These are phyloP conservation scores for Cyprinella venusta DNA, from an alignment of 2,797 vertebrate genomes.

Conservation along the genomic window DNA sequence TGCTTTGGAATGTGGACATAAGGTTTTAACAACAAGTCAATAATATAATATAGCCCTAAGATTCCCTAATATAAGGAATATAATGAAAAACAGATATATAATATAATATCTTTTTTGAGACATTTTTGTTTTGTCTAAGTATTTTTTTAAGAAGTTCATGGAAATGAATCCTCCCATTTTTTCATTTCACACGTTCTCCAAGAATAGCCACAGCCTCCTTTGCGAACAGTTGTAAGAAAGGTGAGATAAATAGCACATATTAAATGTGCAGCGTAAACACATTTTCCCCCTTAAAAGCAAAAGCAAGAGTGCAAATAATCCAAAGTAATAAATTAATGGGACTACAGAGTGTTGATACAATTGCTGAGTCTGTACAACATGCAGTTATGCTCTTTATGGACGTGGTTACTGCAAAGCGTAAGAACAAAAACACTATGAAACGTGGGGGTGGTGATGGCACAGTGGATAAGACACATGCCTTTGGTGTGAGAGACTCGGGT, in stretches of 20 bases:
- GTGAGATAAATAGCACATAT: conserved; percentile 25
- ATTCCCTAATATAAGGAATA: background rate
- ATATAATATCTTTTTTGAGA: background rate
- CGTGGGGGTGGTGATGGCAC: too few species aligned
- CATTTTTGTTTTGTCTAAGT: background rate
- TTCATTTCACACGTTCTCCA: background rate
- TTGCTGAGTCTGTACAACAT: conserved; percentile 20
- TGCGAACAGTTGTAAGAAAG: conserved; percentile 27
- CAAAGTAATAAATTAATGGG: background rate
- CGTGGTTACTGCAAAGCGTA: conserved; percentile 9
- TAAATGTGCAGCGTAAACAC: background rate
- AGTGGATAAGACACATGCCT: too few species aligned
- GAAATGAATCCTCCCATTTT: background rate
- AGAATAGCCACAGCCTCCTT: conserved; percentile 25
- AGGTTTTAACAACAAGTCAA: background rate
- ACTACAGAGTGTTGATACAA: background rate
- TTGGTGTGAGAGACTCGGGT: too few species aligned
- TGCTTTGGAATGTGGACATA: too few species aligned
- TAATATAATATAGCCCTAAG: background rate
- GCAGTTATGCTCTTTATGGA: background rate
- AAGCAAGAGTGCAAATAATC: conserved; percentile 8
- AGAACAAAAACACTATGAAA: background rate
- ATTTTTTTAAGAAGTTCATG: background rate
- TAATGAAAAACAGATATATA: background rate
- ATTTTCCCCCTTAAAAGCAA: conserved; percentile 9